A percentile compares a stretch with the other conserved stretches of the same genome.
Conservation (phyloP, 2,888 invertebrate species). For the Mycalesis mineus region DNA sequence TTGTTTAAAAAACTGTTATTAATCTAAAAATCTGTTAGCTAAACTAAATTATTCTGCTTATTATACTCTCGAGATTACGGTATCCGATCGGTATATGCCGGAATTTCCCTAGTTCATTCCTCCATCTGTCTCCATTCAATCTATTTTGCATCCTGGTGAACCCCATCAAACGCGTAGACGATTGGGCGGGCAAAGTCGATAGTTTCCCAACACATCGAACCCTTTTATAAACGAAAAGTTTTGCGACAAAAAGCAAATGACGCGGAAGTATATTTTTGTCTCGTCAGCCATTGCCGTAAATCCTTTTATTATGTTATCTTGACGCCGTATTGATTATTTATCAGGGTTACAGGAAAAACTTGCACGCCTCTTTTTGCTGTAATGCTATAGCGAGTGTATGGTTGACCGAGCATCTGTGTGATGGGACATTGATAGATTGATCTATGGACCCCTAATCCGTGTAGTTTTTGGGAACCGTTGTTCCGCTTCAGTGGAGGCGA, state of each 20-base stretch:
- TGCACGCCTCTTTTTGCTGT: neutral
- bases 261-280: neutral
- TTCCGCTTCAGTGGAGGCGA: neutral
- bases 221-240: conserved; percentile 17
- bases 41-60: no score
- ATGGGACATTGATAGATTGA: conserved; percentile 5
- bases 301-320: conserved; percentile 1
- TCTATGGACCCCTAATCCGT: conserved; percentile 1
- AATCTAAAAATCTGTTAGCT: no score
- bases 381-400: neutral
- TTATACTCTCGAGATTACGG: no score
- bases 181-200: neutral
- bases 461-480: neutral
- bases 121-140: neutral
- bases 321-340: neutral
- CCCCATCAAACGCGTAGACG: neutral
- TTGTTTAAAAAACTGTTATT: no score
- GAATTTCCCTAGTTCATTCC: neutral
- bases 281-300: neutral
- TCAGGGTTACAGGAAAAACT: neutral
- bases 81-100: no score
- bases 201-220: neutral
- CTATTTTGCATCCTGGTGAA: neutral
- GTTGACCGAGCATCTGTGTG: neutral
- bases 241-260: conserved; percentile 8